Conservation (phyloP, 1,140 invertebrate species). For the Chrysoperla carnea region DNA sequence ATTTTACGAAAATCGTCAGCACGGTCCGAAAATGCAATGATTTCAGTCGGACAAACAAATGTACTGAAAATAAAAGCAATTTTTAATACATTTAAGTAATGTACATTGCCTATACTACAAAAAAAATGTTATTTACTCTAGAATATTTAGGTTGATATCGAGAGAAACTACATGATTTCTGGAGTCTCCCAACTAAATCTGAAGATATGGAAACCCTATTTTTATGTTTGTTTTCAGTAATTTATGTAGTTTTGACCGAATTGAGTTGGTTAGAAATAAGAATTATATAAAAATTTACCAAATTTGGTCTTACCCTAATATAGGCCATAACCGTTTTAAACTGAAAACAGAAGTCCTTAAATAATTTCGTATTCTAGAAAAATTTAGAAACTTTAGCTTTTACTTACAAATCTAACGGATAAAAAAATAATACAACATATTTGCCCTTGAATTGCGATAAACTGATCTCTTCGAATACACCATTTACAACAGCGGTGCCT, state of each 20-base stretch:
- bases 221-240: too few species aligned
- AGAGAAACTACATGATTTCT: too few species aligned
- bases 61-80: slow-evolving; percentile 36
- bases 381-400: not conserved
- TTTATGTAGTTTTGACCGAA: too few species aligned
- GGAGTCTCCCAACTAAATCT: too few species aligned
- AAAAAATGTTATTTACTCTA: not conserved
- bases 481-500: slow-evolving; percentile 78
- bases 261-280: too few species aligned
- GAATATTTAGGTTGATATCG: not conserved
- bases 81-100: not conserved
- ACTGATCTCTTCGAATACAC: slow-evolving; percentile 78
- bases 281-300: too few species aligned
- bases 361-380: not conserved
- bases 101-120: not conserved
- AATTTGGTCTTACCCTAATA: not conserved
- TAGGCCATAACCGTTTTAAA: not conserved
- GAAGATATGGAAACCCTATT: not conserved
- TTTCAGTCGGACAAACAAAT: slow-evolving; percentile 93
- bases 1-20: slow-evolving; percentile 69
- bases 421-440: slow-evolving; percentile 95
- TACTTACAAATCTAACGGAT: slow-evolving; percentile 90
- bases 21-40: slow-evolving; percentile 82
- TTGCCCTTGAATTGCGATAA: slow-evolving; percentile 82
- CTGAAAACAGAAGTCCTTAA: not conserved